A percentile compares a stretch with the other conserved stretches of the same genome.
phyloP scores from a whole-genome alignment of 2,888 invertebrate genomes.

The Cosmorhoe ocellata region DNA sequence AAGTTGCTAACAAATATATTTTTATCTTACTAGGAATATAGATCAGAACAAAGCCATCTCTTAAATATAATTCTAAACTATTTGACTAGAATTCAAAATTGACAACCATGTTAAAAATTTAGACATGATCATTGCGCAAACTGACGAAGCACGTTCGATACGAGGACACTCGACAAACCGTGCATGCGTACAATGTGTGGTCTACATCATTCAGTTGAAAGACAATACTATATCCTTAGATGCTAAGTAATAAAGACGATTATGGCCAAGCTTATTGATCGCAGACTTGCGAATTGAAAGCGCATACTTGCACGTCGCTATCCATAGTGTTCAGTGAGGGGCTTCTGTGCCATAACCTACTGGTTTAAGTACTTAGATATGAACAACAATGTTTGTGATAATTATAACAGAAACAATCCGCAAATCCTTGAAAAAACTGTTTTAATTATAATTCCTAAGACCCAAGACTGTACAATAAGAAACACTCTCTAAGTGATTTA shows the following conservation, averaged over 20 bases:
- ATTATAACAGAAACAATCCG: neutral
- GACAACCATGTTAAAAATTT: slow-evolving; percentile 11
- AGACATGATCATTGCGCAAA: slow-evolving; percentile 28
- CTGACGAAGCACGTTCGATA: slow-evolving; percentile 26
- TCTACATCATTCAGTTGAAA: slow-evolving; percentile 20
- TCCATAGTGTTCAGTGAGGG: slow-evolving; percentile 33
- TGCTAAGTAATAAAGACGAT: slow-evolving; percentile 22
- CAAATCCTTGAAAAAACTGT: neutral
- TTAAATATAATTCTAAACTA: neutral
- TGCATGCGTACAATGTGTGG: slow-evolving; percentile 28
- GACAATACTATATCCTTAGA: slow-evolving; percentile 19
- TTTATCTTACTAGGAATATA: no score
- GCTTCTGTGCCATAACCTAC: slow-evolving; percentile 31
- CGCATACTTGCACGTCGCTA: slow-evolving; percentile 37
- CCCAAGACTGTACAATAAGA: neutral
- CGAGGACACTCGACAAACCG: slow-evolving; percentile 29
- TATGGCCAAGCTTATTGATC: slow-evolving; percentile 20
- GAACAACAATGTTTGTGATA: neutral
- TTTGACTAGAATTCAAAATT: slow-evolving; percentile 2
- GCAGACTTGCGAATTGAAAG: slow-evolving; percentile 25
- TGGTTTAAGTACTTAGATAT: slow-evolving; percentile 14
- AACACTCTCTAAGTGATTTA: neutral
- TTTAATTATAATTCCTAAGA: no score
- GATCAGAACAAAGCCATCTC: no score
- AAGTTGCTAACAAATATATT: no score